Conservation (phyloP, 2,113 vertebrate genomes). For the Lagenorhynchus albirostris region DNA sequence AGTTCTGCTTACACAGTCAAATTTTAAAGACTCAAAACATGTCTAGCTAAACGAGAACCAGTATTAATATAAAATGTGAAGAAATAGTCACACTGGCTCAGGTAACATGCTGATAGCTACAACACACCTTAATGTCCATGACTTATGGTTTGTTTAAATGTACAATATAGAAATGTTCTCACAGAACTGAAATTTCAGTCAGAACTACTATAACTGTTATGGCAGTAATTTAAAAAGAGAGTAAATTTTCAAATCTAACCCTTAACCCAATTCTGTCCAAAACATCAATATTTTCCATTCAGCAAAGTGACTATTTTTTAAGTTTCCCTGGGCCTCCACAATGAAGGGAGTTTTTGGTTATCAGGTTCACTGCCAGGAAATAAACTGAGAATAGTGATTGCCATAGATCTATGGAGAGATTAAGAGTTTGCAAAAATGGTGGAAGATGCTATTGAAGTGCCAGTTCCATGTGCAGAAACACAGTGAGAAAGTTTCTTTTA, state of each 20-base stretch:
- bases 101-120: background rate
- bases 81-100: background rate
- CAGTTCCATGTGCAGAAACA: constrained; percentile 41
- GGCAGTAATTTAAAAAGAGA: background rate
- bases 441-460: constrained; percentile 31
- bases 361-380: constrained; percentile 76
- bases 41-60: background rate
- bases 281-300: constrained; percentile 46
- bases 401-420: constrained; percentile 60
- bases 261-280: constrained; percentile 43
- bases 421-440: constrained; percentile 51
- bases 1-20: background rate
- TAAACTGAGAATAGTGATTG: constrained; percentile 58
- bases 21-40: background rate
- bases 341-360: constrained; percentile 63
- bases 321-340: constrained; percentile 62
- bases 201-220: background rate
- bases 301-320: constrained; percentile 48
- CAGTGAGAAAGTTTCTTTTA: constrained; percentile 51
- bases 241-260: background rate
- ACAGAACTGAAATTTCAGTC: background rate
- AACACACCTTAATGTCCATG: too few species aligned
- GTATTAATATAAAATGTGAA: background rate
- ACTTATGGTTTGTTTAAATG: background rate
- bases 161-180: background rate